Base-by-base conservation (phyloP, 2,113 vertebrate genomes). In the Parus major region DNA sequence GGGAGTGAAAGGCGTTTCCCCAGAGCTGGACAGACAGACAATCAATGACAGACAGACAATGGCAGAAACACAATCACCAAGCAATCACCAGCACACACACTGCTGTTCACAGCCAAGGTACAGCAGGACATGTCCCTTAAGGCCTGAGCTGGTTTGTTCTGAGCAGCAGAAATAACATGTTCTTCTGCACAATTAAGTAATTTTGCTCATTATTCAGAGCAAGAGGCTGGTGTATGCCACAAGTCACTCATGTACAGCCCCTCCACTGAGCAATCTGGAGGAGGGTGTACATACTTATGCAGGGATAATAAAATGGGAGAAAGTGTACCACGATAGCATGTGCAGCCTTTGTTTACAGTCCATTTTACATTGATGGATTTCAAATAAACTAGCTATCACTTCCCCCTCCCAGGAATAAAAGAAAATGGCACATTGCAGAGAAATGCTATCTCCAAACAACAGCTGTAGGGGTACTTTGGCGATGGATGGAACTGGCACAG, bases 391-490 rank as follows among this genome's bases (percentile, higher is more conserved):
- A 92, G 72, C 78, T 92, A 82, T 90, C 49, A 11, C 63, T 91
- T 85, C 66, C 75, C 42, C 59, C 93, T 90, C 82, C 36, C 50
- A 59, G 66, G 87, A 91, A 90, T 69, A 89, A 44, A 95, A 87
- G 82, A n/a, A 93, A 95, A 95, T 52, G 71, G 79, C 84, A 94
- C 85, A 64, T 77, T 82, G 39, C 82, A 93, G 90, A 80, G 76
- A 63, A 97, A 90, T 52, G 75, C 90, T 96, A 96, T 97, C 96
- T 95, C 73, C 61, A 84, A 95, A 80, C 73, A 90, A 66, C 95
- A 95, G 95, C 95, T 95, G 95, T 42, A 90, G 23, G 73, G 21
- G 19, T 68, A 76, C 44, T 88, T 35, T 85, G 87, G 93, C 66
- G 22, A 47, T 36, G 60, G 81, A 85, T 61, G 55, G 35, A 72